These are phyloP conservation scores for Agrotis ipsilon DNA, from an alignment of 2,888 invertebrate species.

Conservation along the genomic window DNA sequence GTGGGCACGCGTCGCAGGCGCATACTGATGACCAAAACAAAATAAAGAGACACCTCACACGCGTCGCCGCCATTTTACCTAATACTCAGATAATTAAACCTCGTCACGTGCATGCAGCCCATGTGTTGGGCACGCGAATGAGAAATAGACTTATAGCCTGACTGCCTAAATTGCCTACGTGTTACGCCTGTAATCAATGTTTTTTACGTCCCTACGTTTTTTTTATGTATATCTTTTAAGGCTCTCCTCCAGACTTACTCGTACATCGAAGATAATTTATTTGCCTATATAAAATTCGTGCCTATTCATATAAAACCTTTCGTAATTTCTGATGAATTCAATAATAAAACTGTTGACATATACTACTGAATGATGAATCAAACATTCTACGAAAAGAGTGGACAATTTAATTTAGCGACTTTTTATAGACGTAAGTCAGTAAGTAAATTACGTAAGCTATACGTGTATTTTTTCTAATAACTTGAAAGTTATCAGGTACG, in stretches of 20 bases:
- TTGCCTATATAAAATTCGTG: conserved; percentile 23
- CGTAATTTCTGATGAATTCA: conserved; percentile 4
- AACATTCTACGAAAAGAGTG: conserved; percentile 10
- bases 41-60: conserved; percentile 67
- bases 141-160: conserved; percentile 25
- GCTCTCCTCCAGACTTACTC: conserved; percentile 33
- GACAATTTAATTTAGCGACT: background rate
- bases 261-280: conserved; percentile 17
- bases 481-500: background rate
- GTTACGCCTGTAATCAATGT: conserved; percentile 27
- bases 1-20: conserved; percentile 66
- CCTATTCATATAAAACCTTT: conserved; percentile 3
- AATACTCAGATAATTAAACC: conserved; percentile 72
- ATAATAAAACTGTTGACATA: conserved; percentile 26
- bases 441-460: conserved; percentile 21
- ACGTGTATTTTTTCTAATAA: conserved; percentile 18
- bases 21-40: conserved; percentile 82
- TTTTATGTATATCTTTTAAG: conserved; percentile 26
- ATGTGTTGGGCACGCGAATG: conserved; percentile 47
- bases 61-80: conserved; percentile 75
- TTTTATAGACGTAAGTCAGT: background rate
- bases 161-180: conserved; percentile 47
- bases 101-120: conserved; percentile 70
- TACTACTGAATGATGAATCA: conserved; percentile 3
- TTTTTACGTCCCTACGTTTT: conserved; percentile 12